Evolutionary conservation across 30 jellyfish, hydroid and myxozoan genomes (phyloP).

Genomic region (Aurelia aurita complex sp. Pacific): DNA sequence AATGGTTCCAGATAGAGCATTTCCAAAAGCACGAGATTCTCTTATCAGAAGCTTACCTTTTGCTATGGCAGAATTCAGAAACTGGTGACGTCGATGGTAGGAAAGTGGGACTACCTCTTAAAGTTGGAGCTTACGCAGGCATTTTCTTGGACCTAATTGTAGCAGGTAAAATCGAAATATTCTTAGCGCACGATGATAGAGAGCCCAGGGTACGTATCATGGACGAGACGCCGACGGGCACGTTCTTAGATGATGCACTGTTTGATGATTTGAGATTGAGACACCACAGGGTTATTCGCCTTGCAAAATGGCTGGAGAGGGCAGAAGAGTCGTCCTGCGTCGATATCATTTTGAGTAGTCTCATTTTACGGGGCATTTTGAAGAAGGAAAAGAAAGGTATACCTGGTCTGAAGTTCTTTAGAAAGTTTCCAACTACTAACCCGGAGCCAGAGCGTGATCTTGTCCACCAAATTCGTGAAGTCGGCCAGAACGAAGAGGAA

Average conservation of each 20-base stretch:
- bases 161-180: constrained; percentile 74
- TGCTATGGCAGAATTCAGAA: constrained; percentile 97
- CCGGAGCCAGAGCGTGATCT: constrained; percentile 95
- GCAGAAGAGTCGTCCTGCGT: constrained; percentile 96
- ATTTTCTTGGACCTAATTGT: constrained; percentile 85
- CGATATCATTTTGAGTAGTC: constrained; percentile 77
- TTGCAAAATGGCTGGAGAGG: constrained; percentile 88
- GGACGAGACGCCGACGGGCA: constrained; percentile 67
- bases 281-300: constrained; percentile 68
- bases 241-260: constrained; percentile 80
- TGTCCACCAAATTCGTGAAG: constrained; percentile 76
- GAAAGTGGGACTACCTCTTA: constrained; percentile 89
- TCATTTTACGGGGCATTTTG: constrained; percentile 85
- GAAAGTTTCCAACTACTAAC: constrained; percentile 92
- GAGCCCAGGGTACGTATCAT: constrained; percentile 83
- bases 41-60: constrained; percentile 92
- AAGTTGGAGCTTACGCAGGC: constrained; percentile 97
- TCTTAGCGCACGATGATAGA: constrained; percentile 63
- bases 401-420: constrained; percentile 86
- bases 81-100: constrained; percentile 98
- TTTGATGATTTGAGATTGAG: constrained; percentile 82
- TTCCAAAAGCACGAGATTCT: constrained; percentile 81
- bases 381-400: constrained; percentile 84
- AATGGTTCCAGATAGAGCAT: constrained; percentile 57
- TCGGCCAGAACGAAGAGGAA: constrained; percentile 51